Conservation (phyloP, 1,140 invertebrate genomes). For the Zophobas morio region DNA sequence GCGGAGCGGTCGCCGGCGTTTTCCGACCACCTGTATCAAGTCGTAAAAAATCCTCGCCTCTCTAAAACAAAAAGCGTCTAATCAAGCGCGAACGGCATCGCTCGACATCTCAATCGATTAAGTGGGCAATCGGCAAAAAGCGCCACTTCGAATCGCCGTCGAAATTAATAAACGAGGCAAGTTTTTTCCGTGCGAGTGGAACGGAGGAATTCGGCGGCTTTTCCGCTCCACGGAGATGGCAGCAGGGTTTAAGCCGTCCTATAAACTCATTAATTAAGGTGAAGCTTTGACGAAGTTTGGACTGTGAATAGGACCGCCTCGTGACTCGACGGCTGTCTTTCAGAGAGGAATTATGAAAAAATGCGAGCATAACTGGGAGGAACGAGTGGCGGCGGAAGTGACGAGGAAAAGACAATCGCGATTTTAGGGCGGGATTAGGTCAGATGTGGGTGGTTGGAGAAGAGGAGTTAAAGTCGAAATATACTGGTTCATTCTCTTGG, state of each 20-base stretch:
- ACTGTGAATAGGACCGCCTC: slow-evolving; percentile 56
- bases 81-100: slow-evolving; percentile 11
- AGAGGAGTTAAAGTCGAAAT: too few species aligned
- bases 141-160: not conserved
- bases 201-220: not conserved
- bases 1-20: not conserved
- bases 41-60: not conserved
- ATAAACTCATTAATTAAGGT: slow-evolving; percentile 59
- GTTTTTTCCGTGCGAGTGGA: not conserved
- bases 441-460: too few species aligned
- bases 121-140: slow-evolving; percentile 4
- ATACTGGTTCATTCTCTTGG: too few species aligned
- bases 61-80: slow-evolving; percentile 20
- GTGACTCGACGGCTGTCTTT: slow-evolving; percentile 54
- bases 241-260: slow-evolving; percentile 48
- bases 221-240: slow-evolving; percentile 48
- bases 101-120: slow-evolving; percentile 45
- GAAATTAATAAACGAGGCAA: slow-evolving; percentile 36
- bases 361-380: slow-evolving; percentile 45
- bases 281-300: slow-evolving; percentile 57
- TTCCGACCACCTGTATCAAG: slow-evolving; percentile 4
- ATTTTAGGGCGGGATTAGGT: too few species aligned
- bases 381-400: too few species aligned
- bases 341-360: slow-evolving; percentile 54
- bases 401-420: not conserved